phyloP scores from a whole-genome alignment of 2,797 vertebrate species.

The Neosalanx taihuensis region DNA sequence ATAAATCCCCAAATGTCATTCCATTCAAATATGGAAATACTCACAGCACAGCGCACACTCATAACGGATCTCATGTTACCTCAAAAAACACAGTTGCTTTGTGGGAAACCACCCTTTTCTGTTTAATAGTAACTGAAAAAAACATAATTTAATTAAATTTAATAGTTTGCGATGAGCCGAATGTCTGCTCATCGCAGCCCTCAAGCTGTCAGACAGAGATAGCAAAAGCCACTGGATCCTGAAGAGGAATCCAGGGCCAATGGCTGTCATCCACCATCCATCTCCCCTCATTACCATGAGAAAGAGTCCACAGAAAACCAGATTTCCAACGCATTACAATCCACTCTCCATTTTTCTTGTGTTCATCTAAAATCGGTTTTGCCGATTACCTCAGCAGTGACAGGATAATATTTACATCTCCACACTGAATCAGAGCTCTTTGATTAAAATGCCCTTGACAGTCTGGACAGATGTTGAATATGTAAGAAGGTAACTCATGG shows the following conservation, averaged over 20 bases:
- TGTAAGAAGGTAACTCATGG: too few species aligned
- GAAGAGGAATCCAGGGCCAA: slow-evolving; percentile 1
- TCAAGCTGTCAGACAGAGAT: slow-evolving; percentile 15
- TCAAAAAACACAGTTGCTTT: slow-evolving; percentile 44
- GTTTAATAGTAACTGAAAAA: not conserved
- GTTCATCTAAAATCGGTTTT: not conserved
- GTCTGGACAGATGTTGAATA: too few species aligned
- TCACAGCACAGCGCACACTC: slow-evolving; percentile 30
- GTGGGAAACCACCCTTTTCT: slow-evolving; percentile 48
- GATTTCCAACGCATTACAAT: slow-evolving; percentile 15
- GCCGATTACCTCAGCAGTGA: too few species aligned
- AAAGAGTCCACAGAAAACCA: slow-evolving; percentile 15
- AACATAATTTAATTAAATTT: not conserved
- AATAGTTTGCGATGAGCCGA: not conserved
- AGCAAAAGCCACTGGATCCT: slow-evolving; percentile 3
- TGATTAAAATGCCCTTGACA: too few species aligned
- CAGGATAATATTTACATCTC: too few species aligned
- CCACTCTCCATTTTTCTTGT: not conserved
- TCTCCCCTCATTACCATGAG: slow-evolving; percentile 23
- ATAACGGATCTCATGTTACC: slow-evolving; percentile 54
- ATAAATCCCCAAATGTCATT: slow-evolving; percentile 43
- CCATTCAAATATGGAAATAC: slow-evolving; percentile 40
- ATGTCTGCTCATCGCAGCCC: not conserved
- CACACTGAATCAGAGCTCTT: too few species aligned
- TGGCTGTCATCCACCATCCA: slow-evolving; percentile 7